Percentiles rank a stretch among this genome's conserved stretches.
Evolutionary conservation across 2,113 vertebrate genomes (phyloP).

Genomic region (Ptychochromis oligacanthus): DNA sequence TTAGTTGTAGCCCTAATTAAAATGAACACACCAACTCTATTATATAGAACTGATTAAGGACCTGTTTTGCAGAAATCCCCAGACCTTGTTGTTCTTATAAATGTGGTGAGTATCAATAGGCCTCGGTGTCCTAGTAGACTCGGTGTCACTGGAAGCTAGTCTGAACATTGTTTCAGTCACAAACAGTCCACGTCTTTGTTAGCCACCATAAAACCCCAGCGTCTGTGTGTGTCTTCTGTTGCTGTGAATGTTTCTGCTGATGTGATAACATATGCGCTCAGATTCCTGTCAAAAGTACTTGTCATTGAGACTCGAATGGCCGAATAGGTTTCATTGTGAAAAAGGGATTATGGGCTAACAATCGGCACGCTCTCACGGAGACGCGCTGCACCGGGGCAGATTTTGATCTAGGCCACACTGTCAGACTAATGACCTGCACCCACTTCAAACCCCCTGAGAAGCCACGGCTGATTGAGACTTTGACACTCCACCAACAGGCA

Average conservation of each 20-base stretch:
- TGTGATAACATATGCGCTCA: conserved; percentile 55
- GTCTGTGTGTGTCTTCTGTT: conserved; percentile 16
- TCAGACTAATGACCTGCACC: not conserved
- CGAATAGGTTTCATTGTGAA: conserved; percentile 58
- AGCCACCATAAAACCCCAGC: not conserved
- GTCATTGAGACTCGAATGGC: conserved; percentile 58
- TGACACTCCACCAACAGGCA: not conserved
- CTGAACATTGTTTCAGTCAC: not conserved
- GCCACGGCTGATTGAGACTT: not conserved
- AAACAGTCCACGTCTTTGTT: not conserved
- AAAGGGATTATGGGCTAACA: conserved; percentile 67
- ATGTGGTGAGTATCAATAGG: not conserved
- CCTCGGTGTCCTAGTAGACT: not conserved
- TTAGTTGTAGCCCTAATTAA: not conserved
- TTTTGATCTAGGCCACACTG: conserved; percentile 38
- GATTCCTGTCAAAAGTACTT: conserved; percentile 66
- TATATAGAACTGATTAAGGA: not conserved
- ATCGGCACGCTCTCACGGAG: conserved; percentile 24
- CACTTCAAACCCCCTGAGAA: not conserved
- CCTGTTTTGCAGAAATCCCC: not conserved
- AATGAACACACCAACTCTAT: too few relatives aligned
- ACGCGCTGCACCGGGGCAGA: conserved; percentile 12
- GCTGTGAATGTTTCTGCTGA: conserved; percentile 38
- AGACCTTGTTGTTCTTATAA: not conserved
- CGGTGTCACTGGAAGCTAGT: not conserved